Evolutionary conservation across 2,888 invertebrate species (phyloP).

Genomic region (Thereva unica): DNA sequence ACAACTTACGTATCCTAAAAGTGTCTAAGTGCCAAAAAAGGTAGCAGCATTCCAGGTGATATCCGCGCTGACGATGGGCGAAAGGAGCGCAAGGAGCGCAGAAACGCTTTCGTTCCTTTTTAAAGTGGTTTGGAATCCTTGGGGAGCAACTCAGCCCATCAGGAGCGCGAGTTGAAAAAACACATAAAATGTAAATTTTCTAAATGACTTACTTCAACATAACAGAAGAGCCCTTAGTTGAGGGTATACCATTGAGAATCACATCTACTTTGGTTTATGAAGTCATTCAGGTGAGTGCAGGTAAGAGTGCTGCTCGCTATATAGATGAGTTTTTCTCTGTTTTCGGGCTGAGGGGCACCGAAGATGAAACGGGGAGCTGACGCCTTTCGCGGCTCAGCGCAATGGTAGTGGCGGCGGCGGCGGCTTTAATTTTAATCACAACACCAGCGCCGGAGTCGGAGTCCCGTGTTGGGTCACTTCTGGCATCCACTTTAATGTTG

Average conservation of each 20-base stretch:
- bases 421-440: conserved; percentile 31
- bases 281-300: conserved; percentile 33
- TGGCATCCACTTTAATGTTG: background rate
- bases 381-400: background rate
- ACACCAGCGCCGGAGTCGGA: background rate
- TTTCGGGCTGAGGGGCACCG: background rate
- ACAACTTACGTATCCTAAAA: conserved; percentile 18
- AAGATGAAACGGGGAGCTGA: background rate
- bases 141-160: conserved; percentile 34
- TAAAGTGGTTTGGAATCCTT: conserved; percentile 36
- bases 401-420: background rate
- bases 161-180: conserved; percentile 31
- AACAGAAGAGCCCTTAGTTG: conserved; percentile 31
- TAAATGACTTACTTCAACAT: conserved; percentile 35
- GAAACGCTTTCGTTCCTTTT: background rate
- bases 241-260: conserved; percentile 26
- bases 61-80: conserved; percentile 11
- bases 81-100: conserved; percentile 15
- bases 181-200: conserved; percentile 37
- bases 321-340: too few relatives aligned
- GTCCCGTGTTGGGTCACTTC: conserved; percentile 27
- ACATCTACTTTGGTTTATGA: conserved; percentile 36
- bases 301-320: background rate
- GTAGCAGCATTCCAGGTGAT: conserved; percentile 17
- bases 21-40: conserved; percentile 29